Evolutionary conservation across 2,888 invertebrate genomes (phyloP), one percentile per base, ranked within the genome.

Genomic region (Tachina lurida): DNA sequence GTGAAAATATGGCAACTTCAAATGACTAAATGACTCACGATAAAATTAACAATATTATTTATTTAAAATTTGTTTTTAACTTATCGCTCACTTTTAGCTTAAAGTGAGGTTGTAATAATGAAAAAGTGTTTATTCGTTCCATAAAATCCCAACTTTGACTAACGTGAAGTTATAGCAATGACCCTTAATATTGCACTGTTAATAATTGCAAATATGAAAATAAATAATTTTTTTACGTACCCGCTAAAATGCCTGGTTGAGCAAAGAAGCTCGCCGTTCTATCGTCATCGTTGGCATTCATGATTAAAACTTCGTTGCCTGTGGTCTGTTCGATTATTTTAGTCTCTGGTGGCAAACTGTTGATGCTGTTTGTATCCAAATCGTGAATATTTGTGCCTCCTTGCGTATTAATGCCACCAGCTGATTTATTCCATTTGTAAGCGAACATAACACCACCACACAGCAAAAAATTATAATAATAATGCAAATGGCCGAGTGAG

Each of bases 211-310:
- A 52, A 63, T 10, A 52, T 12, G 2, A 45, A 77, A 65, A 58
- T 10, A 49, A 63, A 13, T 31, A 31, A 31, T 17, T 70, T 45
- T 56, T 60, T 43, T 79, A 91, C 93, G 91, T 91, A 98, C 98
- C 98, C 93, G 97, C 98, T 91, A 98, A 94, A 88, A 98, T 97
- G 93, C 97, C 98, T 56, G 98, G 98, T 94, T 98, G 98, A 89
- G 97, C 97, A 93, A 98, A 98, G 95, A 98, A 97, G 91, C 97
- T 97, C 93, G 97, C 96, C 91, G 96, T 95, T 91, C 96, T 95
- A 92, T 97, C 97, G 90, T 96, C 97, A 88, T 95, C 94, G 93
- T 96, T 96, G 87, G 95, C 95, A 94, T 96, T 96, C 97, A 97
- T 97, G 93, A 96, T 96, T 93, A 95, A 94, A 83, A 95, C 96